Conservation (phyloP, 2,113 vertebrate species). For the Mormoops blainvillei region DNA sequence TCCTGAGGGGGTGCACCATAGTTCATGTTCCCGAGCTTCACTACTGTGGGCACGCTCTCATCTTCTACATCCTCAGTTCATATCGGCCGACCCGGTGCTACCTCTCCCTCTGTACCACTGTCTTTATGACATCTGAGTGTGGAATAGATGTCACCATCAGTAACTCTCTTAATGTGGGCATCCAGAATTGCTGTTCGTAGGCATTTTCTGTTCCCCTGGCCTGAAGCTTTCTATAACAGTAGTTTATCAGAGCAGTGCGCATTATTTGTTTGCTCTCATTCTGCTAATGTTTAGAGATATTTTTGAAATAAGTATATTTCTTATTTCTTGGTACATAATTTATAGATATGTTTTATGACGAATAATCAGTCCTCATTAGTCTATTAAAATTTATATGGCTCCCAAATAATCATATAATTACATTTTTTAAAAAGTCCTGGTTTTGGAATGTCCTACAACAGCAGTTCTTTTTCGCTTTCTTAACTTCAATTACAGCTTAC, state of each 20-base stretch:
- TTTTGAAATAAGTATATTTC: not conserved
- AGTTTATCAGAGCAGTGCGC: not conserved
- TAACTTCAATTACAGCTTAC: not conserved
- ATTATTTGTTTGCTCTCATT: not conserved
- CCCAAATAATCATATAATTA: not conserved
- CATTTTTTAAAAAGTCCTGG: not conserved
- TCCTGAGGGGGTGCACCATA: constrained; percentile 56
- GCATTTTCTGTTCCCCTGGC: not conserved
- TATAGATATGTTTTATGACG: not conserved
- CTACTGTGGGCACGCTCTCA: constrained; percentile 66
- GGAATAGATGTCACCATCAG: constrained; percentile 53
- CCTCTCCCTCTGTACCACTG: constrained; percentile 61
- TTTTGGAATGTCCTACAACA: not conserved
- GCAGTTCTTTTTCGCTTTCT: not conserved
- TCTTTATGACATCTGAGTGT: constrained; percentile 31
- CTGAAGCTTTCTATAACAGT: not conserved
- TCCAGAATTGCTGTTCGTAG: not conserved
- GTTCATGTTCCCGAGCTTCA: constrained; percentile 69
- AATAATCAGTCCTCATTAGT: not conserved
- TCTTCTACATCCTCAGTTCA: constrained; percentile 62
- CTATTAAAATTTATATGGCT: not conserved
- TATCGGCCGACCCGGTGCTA: constrained; percentile 70
- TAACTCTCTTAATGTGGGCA: constrained; percentile 36
- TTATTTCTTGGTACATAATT: not conserved
- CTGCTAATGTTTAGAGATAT: not conserved